A percentile compares a stretch with the other conserved stretches of the same genome.
These are phyloP conservation scores for Drosophila virilis DNA, from an alignment of 1,140 invertebrate species.

Conservation along the genomic window DNA sequence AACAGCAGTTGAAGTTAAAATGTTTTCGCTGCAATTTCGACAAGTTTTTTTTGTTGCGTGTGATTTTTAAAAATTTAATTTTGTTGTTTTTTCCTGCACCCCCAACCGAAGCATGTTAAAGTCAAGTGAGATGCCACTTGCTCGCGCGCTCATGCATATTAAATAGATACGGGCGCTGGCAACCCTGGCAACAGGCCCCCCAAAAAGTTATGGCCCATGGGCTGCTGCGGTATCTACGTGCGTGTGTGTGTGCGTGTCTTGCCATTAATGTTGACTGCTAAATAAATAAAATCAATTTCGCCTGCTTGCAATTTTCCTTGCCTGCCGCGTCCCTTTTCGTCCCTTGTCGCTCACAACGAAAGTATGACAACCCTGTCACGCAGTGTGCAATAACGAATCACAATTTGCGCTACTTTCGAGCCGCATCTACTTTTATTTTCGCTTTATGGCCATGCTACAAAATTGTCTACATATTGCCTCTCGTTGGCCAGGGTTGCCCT, in stretches of 20 bases:
- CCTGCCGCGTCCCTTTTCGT: conserved; percentile 15
- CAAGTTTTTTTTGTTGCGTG: background rate
- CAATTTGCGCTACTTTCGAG: conserved; percentile 56
- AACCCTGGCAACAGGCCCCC: conserved; percentile 26
- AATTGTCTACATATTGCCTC: conserved; percentile 3
- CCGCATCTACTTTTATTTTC: background rate
- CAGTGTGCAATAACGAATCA: conserved; percentile 68
- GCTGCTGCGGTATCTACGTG: too few relatives aligned
- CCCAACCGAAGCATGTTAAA: background rate
- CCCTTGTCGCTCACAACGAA: background rate
- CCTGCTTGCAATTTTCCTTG: conserved; percentile 46
- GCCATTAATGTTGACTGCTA: conserved; percentile 63
- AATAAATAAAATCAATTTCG: conserved; percentile 81
- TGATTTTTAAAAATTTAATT: background rate
- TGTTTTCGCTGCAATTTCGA: conserved; percentile 4
- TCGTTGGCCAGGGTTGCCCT: conserved; percentile 17
- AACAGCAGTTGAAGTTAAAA: conserved; percentile 17
- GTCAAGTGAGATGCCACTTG: conserved; percentile 3
- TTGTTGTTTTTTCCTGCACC: background rate
- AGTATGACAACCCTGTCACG: conserved; percentile 12
- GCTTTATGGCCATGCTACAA: background rate
- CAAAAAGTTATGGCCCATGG: conserved; percentile 46
- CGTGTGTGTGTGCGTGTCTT: conserved; percentile 9
- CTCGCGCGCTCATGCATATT: conserved; percentile 62
- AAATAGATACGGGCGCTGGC: conserved; percentile 46